phyloP scores from a whole-genome alignment of 1,140 invertebrate species.

The Lucilia cuprina region DNA sequence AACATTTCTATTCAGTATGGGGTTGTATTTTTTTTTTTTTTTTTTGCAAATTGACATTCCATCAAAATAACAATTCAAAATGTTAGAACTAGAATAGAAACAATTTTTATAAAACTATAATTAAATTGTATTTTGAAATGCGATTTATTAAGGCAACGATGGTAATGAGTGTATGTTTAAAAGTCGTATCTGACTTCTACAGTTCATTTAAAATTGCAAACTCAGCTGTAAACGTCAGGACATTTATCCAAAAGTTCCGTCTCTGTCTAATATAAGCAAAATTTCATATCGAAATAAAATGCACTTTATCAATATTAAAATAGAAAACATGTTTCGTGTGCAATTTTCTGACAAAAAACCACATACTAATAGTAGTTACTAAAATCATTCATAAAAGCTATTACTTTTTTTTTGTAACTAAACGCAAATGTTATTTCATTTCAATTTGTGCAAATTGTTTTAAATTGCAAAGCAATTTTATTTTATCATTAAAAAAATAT shows the following conservation, averaged over 20 bases:
- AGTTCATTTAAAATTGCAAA: too few species aligned
- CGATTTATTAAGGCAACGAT: background rate
- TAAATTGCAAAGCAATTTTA: background rate
- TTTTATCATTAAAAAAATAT: background rate
- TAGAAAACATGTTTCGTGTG: background rate
- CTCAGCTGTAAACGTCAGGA: background rate
- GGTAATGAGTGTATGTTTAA: too few species aligned
- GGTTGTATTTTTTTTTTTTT: background rate
- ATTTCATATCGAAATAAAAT: background rate
- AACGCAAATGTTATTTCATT: background rate
- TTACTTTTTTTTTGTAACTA: background rate
- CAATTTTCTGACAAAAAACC: background rate
- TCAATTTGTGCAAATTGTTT: background rate
- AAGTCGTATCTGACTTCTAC: too few species aligned
- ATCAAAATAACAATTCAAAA: background rate
- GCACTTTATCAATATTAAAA: background rate
- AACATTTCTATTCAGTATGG: background rate
- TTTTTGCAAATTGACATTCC: constrained; percentile 31
- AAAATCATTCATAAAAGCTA: too few species aligned
- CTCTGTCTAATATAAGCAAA: background rate
- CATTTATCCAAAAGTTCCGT: background rate
- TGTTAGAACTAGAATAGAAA: background rate
- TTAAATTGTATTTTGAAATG: background rate
- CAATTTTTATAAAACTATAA: background rate
- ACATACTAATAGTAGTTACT: background rate